Base-by-base conservation (phyloP, 2,888 invertebrate species). In the Dryobotodes eremita region DNA sequence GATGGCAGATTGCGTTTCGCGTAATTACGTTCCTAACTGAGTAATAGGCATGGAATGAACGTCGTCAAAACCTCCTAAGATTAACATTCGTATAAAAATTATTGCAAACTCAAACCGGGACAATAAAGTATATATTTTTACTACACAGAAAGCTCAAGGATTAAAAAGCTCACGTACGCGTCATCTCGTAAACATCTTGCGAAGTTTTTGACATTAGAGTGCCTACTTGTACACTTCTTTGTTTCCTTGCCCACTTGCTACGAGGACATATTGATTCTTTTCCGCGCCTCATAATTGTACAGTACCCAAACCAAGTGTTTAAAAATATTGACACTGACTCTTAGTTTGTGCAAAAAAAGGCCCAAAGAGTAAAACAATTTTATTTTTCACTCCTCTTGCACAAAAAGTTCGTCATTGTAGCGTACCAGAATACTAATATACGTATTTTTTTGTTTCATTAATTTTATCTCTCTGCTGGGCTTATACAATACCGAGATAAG, bases 201-300 rank as follows among this genome's bases (percentile, higher is more conserved):
- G 42, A 83, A 55, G 59, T 55, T 71, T 72, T 69, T 75, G 59
- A 64, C 71, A 62, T 75, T 59, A 75, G 71, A 83, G 66, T 68
- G 66, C 65, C 48, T 59, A 62, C 65, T 74, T 83, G 83, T 65
- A 42, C 15, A 76, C 68, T 68, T 69, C 84, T 74, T 84, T 79
- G 84, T 69, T 71, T 75, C 62, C 64, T 71, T 83, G 57, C 20
- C 62, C 59, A 48, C 71, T 79, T n/a, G n/a, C 57, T n/a, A 13
- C 36, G 53, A 83, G 74, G 48, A 62, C 66, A 20, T 72, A 62
- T 74, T 71, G 72, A 66, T 78, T 68, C 36, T 48, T 50, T 62
- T 68, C 26, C 23, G 2, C 13, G 31, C 42, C 57, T 55, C 36
- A 15, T 71, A 48, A 78, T 75, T 69, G 59, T 79, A 66, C 36